Percentiles rank a stretch among this genome's conserved stretches.
phyloP scores from a whole-genome alignment of 2,113 vertebrate genomes.

The Datnioides undecimradiatus region DNA sequence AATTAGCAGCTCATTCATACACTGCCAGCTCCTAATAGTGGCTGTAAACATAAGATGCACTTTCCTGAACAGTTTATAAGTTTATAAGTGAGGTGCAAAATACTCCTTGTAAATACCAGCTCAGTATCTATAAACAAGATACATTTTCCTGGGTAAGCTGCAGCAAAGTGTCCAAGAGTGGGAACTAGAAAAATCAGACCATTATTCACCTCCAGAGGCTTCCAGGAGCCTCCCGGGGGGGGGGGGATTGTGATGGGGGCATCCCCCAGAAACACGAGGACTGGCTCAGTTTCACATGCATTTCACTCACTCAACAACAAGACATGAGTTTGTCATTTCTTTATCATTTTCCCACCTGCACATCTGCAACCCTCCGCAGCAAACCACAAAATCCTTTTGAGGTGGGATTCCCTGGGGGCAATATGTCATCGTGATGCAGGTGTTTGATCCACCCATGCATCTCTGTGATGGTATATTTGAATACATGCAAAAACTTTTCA shows the following conservation, averaged over 20 bases:
- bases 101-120: not conserved
- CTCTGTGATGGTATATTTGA: not conserved
- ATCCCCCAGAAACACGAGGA: constrained; percentile 24
- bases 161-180: constrained; percentile 2
- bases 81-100: constrained; percentile 1
- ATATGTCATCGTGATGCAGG: constrained; percentile 32
- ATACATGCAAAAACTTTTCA: constrained; percentile 37
- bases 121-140: not conserved
- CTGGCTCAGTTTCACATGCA: not conserved
- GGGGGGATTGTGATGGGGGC: not conserved
- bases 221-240: constrained; percentile 1
- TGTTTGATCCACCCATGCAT: constrained; percentile 28
- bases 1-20: constrained; percentile 67
- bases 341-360: not conserved
- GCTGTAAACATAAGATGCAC: constrained; percentile 41
- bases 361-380: not conserved
- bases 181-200: not conserved
- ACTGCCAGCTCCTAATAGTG: constrained; percentile 2
- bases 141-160: not conserved
- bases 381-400: constrained; percentile 25
- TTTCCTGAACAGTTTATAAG: not conserved
- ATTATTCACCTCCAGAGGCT: constrained; percentile 7
- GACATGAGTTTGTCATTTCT: too few relatives aligned
- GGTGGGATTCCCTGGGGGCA: too few relatives aligned
- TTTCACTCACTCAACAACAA: constrained; percentile 1